Conservation (phyloP, 2,113 vertebrate genomes). For the Grallaria varia region DNA sequence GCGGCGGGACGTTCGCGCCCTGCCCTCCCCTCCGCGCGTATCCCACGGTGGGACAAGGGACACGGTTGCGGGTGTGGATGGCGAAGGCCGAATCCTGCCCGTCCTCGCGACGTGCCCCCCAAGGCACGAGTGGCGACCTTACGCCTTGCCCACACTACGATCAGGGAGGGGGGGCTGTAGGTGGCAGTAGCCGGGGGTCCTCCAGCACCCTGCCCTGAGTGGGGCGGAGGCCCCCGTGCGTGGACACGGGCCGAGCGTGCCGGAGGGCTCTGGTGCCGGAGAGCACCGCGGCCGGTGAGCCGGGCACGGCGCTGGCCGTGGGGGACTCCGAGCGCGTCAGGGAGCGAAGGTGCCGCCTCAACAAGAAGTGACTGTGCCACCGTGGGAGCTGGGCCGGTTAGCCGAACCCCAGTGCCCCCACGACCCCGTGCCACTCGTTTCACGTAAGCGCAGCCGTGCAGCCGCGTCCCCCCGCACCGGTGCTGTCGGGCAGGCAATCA, state of each 20-base stretch:
- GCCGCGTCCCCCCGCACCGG: neutral
- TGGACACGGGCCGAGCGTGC: rapidly evolving
- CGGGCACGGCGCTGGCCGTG: rapidly evolving
- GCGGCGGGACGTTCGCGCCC: rapidly evolving
- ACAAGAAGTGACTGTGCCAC: neutral
- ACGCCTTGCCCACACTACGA: rapidly evolving
- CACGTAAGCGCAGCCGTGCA: neutral
- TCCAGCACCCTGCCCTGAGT: neutral
- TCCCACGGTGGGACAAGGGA: too few species aligned
- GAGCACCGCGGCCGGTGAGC: rapidly evolving
- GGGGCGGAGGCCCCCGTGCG: rapidly evolving
- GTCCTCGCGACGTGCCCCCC: neutral
- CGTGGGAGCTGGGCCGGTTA: neutral
- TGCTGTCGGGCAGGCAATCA: conserved; percentile 26
- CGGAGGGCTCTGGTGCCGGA: too few species aligned
- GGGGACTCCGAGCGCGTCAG: rapidly evolving
- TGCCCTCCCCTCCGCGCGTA: too few species aligned
- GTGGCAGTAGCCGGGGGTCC: too few species aligned
- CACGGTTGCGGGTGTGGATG: neutral
- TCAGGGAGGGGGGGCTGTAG: rapidly evolving
- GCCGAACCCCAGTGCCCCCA: neutral
- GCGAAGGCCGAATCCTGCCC: neutral
- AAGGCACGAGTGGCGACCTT: neutral
- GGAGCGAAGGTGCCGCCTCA: neutral
- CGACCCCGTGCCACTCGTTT: neutral